phyloP scores from a whole-genome alignment of 2,888 invertebrate genomes.

The Labia minor region DNA sequence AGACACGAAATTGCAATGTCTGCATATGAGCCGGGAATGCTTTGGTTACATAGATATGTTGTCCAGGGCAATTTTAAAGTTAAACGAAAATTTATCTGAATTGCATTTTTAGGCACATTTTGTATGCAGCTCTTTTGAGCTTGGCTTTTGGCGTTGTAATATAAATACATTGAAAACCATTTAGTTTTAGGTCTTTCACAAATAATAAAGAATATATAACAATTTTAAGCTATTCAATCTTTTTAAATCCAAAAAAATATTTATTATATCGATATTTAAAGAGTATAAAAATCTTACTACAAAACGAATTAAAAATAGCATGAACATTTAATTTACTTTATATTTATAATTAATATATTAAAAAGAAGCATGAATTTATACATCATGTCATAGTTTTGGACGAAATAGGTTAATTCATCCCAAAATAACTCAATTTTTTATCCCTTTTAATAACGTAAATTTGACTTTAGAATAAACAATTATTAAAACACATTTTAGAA shows the following conservation, averaged over 20 bases:
- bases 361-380: constrained; percentile 3
- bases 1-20: neutral
- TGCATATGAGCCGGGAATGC: neutral
- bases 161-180: neutral
- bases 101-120: constrained; percentile 7
- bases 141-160: constrained; percentile 9
- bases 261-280: neutral
- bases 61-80: neutral
- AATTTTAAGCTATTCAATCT: neutral
- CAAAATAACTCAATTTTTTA: neutral
- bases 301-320: neutral
- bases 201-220: neutral
- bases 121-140: neutral
- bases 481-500: neutral
- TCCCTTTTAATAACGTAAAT: neutral
- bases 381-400: neutral
- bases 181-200: neutral
- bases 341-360: neutral
- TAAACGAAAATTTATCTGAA: neutral
- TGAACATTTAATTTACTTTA: neutral
- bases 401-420: neutral
- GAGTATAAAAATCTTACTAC: neutral
- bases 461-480: too few relatives aligned
- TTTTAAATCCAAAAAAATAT: constrained; percentile 5
- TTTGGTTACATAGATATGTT: constrained; percentile 3